Base-by-base conservation (phyloP, 1,140 invertebrate genomes). In the Drosophila parvula region DNA sequence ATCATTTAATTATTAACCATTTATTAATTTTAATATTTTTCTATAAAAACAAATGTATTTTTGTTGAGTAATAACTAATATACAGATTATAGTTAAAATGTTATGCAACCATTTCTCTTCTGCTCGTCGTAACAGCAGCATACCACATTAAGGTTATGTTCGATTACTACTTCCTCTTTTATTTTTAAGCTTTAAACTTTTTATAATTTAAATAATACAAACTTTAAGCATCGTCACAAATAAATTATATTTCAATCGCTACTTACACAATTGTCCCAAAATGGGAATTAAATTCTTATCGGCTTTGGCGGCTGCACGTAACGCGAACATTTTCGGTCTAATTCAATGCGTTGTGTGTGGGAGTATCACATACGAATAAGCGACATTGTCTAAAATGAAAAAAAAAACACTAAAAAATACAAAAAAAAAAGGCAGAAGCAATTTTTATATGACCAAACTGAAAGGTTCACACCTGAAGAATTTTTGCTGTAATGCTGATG, bases 191-290 rank as follows among this genome's bases (percentile, higher is more conserved):
- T 40, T 11, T 8, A 18, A 30, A 8, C 2, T n/a, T 56, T 38
- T n/a, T n/a, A 14, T 1, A n/a, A 40, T 11, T 27, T 7, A 11
- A 4, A 22, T 11, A 11, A 38, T 14, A 5, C 9, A 2, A n/a
- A 6, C 2, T n/a, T 56, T 27, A 2, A 27, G 11, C 16, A 36
- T 43, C 10, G 14, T 9, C n/a, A 5, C 1, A 47, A 59, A 22
- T 32, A 47, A 10, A 8, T 22, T 11, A 36, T 34, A 32, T 57
- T 63, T 51, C 47, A 51, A 32, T 45, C 5, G 16, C 32, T 86
- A 90, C 86, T 90, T 90, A 90, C 86, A 81, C 74, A 83, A 74
- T 79, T 90, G 86, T 60, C 76, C 89, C 77, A 90, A 81, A 70
- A 88, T 70, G 51, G 86, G 89, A 22, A 90, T 73, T 84, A 90